Percentiles rank a stretch among this genome's conserved stretches.
These are phyloP conservation scores for Chromobotia macracanthus DNA, from an alignment of 2,797 vertebrate genomes.

Conservation along the genomic window DNA sequence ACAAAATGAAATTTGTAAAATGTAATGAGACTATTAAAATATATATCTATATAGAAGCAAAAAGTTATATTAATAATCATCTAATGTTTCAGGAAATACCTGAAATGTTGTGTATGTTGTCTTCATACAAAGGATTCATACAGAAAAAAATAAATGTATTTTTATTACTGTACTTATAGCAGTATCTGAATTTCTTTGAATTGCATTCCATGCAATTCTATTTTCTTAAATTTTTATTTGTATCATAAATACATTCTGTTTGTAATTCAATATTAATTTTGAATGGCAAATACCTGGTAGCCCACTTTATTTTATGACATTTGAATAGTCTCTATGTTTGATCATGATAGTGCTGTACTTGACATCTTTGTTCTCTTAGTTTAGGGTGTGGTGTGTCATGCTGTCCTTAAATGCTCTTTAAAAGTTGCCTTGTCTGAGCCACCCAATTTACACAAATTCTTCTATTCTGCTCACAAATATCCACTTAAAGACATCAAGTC, in stretches of 20 bases:
- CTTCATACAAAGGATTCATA: not conserved
- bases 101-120: not conserved
- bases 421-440: slow-evolving; percentile 48
- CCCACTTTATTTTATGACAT: slow-evolving; percentile 64
- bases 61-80: not conserved
- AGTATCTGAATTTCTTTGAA: not conserved
- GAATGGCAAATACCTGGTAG: slow-evolving; percentile 28
- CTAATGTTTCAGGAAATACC: not conserved
- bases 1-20: no score
- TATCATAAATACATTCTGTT: slow-evolving; percentile 9
- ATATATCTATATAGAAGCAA: no score
- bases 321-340: no score
- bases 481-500: no score
- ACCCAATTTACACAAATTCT: slow-evolving; percentile 67
- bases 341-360: slow-evolving; percentile 56
- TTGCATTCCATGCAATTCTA: not conserved
- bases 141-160: not conserved
- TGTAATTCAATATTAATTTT: slow-evolving; percentile 7
- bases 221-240: slow-evolving; percentile 1
- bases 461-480: slow-evolving; percentile 48
- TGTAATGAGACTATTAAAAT: no score
- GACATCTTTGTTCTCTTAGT: slow-evolving; percentile 63
- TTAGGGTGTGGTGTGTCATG: slow-evolving; percentile 99
- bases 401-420: slow-evolving; percentile 84
- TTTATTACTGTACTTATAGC: not conserved